These are phyloP conservation scores for Arenicola marina DNA, from an alignment of 2,888 invertebrate species.

Conservation along the genomic window DNA sequence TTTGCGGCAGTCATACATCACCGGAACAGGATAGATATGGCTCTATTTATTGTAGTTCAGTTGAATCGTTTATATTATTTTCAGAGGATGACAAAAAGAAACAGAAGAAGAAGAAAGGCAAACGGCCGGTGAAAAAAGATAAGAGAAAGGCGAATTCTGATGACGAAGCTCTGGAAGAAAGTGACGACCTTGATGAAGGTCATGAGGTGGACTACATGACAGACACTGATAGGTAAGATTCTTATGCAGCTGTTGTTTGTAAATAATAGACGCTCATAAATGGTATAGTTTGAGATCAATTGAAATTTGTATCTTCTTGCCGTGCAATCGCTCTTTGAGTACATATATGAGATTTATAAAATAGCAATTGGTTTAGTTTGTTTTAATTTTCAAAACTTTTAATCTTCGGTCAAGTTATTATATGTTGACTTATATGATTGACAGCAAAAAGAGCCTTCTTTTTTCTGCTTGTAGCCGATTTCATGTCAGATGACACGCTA, in stretches of 20 bases:
- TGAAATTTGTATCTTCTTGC: neutral
- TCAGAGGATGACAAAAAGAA: too few species aligned
- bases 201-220: slow-evolving; percentile 93
- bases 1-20: too few species aligned
- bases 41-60: too few species aligned
- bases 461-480: too few species aligned
- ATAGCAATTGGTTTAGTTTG: neutral
- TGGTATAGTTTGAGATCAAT: too few species aligned
- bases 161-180: slow-evolving; percentile 91
- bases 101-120: slow-evolving; percentile 35
- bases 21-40: too few species aligned
- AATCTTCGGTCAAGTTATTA: too few species aligned
- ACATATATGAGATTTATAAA: neutral
- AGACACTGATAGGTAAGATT: slow-evolving; percentile 64
- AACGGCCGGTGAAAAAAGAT: slow-evolving; percentile 60
- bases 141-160: slow-evolving; percentile 70
- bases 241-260: too few species aligned
- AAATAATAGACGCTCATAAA: too few species aligned
- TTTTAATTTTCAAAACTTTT: neutral
- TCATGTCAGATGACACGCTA: too few species aligned
- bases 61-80: neutral
- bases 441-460: too few species aligned
- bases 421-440: too few species aligned
- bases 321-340: neutral
- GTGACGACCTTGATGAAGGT: slow-evolving; percentile 96